phyloP scores from a whole-genome alignment of 1,140 invertebrate genomes.

The Eupeodes corollae region DNA sequence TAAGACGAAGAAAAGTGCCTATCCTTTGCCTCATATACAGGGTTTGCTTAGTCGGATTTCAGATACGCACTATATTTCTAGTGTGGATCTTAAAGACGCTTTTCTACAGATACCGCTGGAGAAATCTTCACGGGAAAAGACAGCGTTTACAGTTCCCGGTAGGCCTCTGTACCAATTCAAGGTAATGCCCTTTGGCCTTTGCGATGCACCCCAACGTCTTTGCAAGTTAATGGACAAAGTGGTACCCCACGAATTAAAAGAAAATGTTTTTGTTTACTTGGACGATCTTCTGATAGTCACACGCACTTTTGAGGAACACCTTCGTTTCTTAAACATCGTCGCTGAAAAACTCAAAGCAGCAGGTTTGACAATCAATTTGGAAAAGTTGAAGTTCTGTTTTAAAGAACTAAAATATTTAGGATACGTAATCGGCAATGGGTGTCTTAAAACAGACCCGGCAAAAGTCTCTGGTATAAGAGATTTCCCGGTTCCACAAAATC shows the following conservation, averaged over 20 bases:
- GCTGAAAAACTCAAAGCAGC: conserved; percentile 25
- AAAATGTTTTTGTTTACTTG: conserved; percentile 5
- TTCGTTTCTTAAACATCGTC: conserved; percentile 17
- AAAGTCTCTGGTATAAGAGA: conserved; percentile 10
- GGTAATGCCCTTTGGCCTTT: conserved; percentile 12
- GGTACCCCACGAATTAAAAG: background rate
- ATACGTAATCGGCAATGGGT: conserved; percentile 2
- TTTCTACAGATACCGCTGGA: conserved; percentile 30
- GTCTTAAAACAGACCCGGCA: conserved; percentile 7
- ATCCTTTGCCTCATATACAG: conserved; percentile 5
- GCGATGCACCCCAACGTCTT: conserved; percentile 1
- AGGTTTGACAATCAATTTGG: conserved; percentile 37
- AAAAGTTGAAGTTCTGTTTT: conserved; percentile 36
- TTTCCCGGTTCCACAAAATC: background rate
- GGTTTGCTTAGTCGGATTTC: background rate
- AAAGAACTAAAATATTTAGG: conserved; percentile 9
- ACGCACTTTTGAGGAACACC: conserved; percentile 11
- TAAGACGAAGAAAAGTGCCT: conserved; percentile 1
- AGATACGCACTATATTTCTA: conserved; percentile 1
- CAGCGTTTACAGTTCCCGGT: conserved; percentile 36
- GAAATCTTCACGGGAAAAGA: conserved; percentile 23
- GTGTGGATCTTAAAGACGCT: conserved; percentile 22
- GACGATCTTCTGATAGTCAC: conserved; percentile 18
- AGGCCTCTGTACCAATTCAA: conserved; percentile 33
- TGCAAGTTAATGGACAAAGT: conserved; percentile 3